These are phyloP conservation scores for Pangasius larnaudii DNA, from an alignment of 2,797 vertebrate genomes.

Conservation along the genomic window DNA sequence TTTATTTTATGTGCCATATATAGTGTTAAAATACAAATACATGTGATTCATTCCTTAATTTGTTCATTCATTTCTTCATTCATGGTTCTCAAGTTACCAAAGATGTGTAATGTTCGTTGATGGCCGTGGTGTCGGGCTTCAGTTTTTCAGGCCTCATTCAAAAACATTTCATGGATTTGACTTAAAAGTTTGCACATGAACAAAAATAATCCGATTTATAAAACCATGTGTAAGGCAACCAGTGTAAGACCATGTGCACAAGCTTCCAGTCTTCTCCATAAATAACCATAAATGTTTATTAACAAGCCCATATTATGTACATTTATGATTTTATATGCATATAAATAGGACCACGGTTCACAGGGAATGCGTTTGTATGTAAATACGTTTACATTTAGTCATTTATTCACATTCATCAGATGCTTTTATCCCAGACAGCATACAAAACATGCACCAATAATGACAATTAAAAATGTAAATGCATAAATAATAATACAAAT, in stretches of 20 bases:
- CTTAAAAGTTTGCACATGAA: neutral
- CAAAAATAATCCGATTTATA: neutral
- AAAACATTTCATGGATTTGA: neutral
- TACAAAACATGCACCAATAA: neutral
- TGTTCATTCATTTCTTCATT: neutral
- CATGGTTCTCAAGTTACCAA: slow-evolving; percentile 7
- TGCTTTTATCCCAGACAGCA: neutral
- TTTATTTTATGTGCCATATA: neutral
- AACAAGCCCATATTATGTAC: neutral
- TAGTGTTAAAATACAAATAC: neutral
- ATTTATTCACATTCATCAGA: neutral
- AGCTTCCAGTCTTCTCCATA: neutral
- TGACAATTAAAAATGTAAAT: neutral
- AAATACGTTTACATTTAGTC: neutral
- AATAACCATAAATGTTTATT: neutral
- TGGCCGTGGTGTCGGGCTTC: neutral
- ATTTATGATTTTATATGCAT: neutral
- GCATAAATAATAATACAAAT: neutral
- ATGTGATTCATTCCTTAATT: neutral
- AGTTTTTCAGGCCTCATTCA: neutral
- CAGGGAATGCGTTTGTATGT: neutral
- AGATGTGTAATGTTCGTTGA: neutral
- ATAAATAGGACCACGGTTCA: neutral
- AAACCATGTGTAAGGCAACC: neutral
- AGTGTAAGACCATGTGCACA: neutral